phyloP scores from a whole-genome alignment of 1,140 invertebrate genomes.

The Tribolium madens region DNA sequence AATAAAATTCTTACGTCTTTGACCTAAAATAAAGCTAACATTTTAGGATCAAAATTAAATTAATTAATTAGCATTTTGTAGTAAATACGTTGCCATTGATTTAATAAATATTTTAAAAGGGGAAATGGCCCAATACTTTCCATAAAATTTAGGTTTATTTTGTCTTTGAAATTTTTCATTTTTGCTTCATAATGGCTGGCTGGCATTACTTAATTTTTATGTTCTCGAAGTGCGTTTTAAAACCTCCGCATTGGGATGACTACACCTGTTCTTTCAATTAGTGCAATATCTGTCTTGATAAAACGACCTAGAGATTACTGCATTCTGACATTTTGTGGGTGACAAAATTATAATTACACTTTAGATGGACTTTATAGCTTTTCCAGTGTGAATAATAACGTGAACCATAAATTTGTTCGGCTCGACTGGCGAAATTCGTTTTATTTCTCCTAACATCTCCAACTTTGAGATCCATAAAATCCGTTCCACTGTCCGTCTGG shows the following conservation, averaged over 20 bases:
- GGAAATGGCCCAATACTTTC: too few species aligned
- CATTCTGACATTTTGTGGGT: neutral
- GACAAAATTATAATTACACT: constrained; percentile 20
- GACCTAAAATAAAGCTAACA: neutral
- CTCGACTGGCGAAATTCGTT: constrained; percentile 13
- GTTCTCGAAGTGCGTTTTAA: too few species aligned
- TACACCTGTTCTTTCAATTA: neutral
- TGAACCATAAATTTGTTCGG: constrained; percentile 7
- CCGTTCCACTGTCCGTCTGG: constrained; percentile 16
- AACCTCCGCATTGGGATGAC: neutral
- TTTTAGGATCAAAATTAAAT: neutral
- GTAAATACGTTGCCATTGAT: too few species aligned
- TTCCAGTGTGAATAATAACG: constrained; percentile 23
- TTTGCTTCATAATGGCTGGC: too few species aligned
- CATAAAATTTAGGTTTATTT: too few species aligned
- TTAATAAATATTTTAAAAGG: too few species aligned
- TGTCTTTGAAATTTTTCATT: too few species aligned
- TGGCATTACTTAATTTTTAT: too few species aligned
- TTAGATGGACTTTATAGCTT: constrained; percentile 1
- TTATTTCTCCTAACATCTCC: neutral
- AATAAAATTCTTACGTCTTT: neutral
- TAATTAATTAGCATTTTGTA: neutral
- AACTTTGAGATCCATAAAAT: constrained; percentile 25
- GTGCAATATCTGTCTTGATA: neutral
- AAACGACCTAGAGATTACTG: neutral